phyloP scores from a whole-genome alignment of 2,113 vertebrate genomes.

The Alouatta palliata region DNA sequence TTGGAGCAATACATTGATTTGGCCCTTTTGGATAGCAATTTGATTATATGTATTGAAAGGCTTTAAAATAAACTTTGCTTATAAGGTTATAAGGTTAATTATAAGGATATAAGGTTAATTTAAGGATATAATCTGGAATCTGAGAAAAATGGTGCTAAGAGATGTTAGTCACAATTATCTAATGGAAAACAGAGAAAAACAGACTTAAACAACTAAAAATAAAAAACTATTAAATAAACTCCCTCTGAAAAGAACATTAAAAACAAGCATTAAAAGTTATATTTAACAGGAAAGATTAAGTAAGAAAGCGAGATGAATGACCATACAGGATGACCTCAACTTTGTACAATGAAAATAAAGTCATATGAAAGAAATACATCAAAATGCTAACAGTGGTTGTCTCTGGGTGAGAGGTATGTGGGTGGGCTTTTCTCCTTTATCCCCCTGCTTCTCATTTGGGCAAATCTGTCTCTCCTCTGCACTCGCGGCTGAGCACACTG shows the following conservation, averaged over 20 bases:
- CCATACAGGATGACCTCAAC: neutral
- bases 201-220: neutral
- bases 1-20: neutral
- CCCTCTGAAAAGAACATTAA: neutral
- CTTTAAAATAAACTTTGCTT: neutral
- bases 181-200: neutral
- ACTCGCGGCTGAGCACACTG: neutral
- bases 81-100: neutral
- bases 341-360: neutral
- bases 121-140: neutral
- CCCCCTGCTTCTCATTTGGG: neutral
- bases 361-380: neutral
- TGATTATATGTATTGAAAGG: neutral
- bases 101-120: neutral
- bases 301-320: constrained; percentile 13
- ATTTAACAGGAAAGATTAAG: neutral
- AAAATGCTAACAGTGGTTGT: neutral
- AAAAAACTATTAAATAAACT: neutral
- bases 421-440: neutral
- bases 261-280: neutral
- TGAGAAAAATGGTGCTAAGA: neutral
- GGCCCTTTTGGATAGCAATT: neutral
- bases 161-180: neutral
- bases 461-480: neutral
- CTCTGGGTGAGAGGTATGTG: neutral